phyloP scores from a whole-genome alignment of 2,888 invertebrate species.

The Latrodectus hesperus region DNA sequence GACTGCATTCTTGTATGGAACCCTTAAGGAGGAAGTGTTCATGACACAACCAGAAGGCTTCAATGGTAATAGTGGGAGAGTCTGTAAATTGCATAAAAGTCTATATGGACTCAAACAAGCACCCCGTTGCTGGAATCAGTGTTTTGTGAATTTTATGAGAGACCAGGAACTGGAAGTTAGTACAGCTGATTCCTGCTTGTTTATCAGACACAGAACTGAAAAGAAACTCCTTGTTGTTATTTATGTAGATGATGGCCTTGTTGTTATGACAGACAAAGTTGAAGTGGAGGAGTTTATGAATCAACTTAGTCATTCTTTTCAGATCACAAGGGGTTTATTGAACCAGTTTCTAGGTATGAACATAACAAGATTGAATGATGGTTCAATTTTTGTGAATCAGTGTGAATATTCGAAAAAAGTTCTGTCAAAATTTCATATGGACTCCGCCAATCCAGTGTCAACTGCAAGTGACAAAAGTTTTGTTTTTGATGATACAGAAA shows the following conservation, averaged over 20 bases:
- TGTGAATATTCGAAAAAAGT: constrained; percentile 7
- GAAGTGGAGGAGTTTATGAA: constrained; percentile 12
- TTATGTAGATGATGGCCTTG: constrained; percentile 11
- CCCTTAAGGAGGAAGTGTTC: constrained; percentile 65
- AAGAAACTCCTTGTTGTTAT: constrained; percentile 1
- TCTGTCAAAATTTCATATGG: neutral
- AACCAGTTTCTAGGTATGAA: constrained; percentile 13
- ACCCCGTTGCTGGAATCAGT: constrained; percentile 70
- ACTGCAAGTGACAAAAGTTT: too few species aligned
- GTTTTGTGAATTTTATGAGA: too few species aligned
- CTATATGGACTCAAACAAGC: constrained; percentile 72
- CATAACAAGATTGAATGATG: constrained; percentile 5
- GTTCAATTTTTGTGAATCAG: constrained; percentile 24
- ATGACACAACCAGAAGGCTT: constrained; percentile 70
- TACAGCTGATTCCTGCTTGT: too few species aligned
- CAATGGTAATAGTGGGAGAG: constrained; percentile 13
- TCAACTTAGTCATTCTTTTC: constrained; percentile 15
- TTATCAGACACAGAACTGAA: too few species aligned
- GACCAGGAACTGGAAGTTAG: too few species aligned
- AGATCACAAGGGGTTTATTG: constrained; percentile 17
- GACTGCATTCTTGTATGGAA: constrained; percentile 70
- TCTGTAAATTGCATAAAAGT: constrained; percentile 67
- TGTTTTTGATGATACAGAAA: too few species aligned
- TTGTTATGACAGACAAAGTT: constrained; percentile 6
- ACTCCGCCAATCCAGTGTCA: too few species aligned